Evolutionary conservation across 2,797 vertebrate genomes (phyloP).

Genomic region (Apogon hyalosoma): DNA sequence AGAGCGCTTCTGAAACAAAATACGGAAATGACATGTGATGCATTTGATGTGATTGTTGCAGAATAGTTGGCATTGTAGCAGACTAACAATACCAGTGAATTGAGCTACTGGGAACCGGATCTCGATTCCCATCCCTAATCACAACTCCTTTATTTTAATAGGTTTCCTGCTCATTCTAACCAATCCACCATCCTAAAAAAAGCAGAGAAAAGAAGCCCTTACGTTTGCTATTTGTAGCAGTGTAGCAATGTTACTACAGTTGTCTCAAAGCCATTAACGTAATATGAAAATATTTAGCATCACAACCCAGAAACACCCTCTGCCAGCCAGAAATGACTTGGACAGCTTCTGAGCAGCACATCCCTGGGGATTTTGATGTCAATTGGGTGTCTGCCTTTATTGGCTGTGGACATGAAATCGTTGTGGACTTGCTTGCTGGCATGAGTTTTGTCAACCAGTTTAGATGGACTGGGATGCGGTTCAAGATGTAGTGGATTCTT

Average conservation of each 20-base stretch:
- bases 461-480: constrained; percentile 48
- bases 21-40: too few species aligned
- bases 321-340: constrained; percentile 33
- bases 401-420: constrained; percentile 45
- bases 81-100: too few species aligned
- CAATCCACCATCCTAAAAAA: too few species aligned
- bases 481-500: constrained; percentile 47
- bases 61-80: too few species aligned
- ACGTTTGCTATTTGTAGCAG: neutral
- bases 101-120: too few species aligned
- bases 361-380: constrained; percentile 43
- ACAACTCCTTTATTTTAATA: too few species aligned
- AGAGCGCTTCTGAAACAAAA: too few species aligned
- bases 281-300: constrained; percentile 23
- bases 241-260: constrained; percentile 16
- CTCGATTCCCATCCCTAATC: too few species aligned
- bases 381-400: constrained; percentile 38
- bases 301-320: constrained; percentile 8
- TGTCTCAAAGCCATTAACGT: constrained; percentile 21
- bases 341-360: constrained; percentile 22
- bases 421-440: constrained; percentile 51
- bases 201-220: neutral
- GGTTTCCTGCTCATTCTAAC: too few species aligned
- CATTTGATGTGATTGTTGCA: too few species aligned
- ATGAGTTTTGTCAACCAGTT: constrained; percentile 48